phyloP scores from a whole-genome alignment of 2,888 invertebrate genomes.

The Tenthredo amoena region DNA sequence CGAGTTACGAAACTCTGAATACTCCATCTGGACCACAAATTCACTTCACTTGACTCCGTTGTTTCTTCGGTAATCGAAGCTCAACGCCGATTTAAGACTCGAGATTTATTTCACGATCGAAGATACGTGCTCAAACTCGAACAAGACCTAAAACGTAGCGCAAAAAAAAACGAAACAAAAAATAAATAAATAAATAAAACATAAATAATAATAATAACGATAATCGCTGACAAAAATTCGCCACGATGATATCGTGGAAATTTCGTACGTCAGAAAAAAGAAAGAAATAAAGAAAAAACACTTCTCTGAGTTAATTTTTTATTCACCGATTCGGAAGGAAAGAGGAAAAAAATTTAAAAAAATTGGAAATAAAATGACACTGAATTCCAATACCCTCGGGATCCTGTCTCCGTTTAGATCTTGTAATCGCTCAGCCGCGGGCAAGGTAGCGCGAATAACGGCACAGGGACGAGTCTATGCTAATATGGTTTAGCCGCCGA shows the following conservation, averaged over 20 bases:
- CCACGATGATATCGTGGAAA: neutral
- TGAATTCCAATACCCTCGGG: neutral
- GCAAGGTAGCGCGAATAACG: slow-evolving; percentile 72
- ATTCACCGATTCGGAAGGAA: neutral
- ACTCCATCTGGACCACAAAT: slow-evolving; percentile 1
- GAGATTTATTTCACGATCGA: neutral
- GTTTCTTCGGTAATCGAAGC: slow-evolving; percentile 1
- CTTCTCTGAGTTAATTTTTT: neutral
- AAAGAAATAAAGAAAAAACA: neutral
- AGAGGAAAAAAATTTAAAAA: neutral
- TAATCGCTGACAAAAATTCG: neutral
- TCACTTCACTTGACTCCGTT: neutral
- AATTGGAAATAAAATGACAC: neutral
- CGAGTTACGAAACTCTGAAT: slow-evolving; percentile 15
- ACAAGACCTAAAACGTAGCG: neutral
- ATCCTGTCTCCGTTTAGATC: slow-evolving; percentile 53
- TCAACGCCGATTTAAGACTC: neutral
- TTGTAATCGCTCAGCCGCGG: slow-evolving; percentile 64
- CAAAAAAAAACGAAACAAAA: neutral
- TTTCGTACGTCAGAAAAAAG: neutral
- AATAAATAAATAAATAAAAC: neutral
- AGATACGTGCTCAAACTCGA: neutral
- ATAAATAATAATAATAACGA: neutral
- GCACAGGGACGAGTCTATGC: slow-evolving; percentile 62
- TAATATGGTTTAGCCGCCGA: slow-evolving; percentile 29